Evolutionary conservation across 2,888 invertebrate species (phyloP), one percentile per base, ranked within the genome.

Genomic region (Lissocephala sabroskyi): DNA sequence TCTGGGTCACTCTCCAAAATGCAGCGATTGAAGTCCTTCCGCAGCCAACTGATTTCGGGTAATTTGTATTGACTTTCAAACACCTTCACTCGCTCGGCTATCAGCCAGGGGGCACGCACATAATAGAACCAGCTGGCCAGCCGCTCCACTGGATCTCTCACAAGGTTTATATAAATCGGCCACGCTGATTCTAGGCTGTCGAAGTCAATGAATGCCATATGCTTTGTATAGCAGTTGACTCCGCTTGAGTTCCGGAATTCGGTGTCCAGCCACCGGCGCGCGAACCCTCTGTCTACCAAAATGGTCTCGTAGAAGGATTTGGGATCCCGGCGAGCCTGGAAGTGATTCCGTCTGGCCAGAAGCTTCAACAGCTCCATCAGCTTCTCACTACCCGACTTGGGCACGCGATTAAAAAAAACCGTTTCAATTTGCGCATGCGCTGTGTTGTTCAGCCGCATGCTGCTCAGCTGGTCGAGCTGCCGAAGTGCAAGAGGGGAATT

Each of bases 71-170:
- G 45, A 3, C 56, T 52, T 1, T 76, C 68, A 41, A 80, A 82
- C 10, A 45, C 10, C 2, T 49, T 46, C 13, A 57, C 62, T 1
- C 94, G 87, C 82, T 94, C 93, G 16, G 93, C 94, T 80, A 94
- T 92, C 85, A 95, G 95, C 94, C 94, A 95, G 0, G 94, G 94
- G 0, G 94, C 94, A 43, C 95, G 86, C 9, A 94, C 91, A 83
- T 95, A 95, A 84, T 95, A 95, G 81, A 94, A 95, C 95, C 95
- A 95, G 4, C 94, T 94, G 77, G 95, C 93, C 18, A 94, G 91
- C 35, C 95, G 87, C 82, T 96, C 95, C 29, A 95, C 90, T 0
- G 95, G 95, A 84, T 96, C 94, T 11, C 95, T 88, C 2, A 95
- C 93, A 63, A 95, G 85, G 85, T 95, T 95, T 61, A 95, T 90